Conservation (phyloP, 1,140 invertebrate genomes). For the Anthonomus grandis region DNA sequence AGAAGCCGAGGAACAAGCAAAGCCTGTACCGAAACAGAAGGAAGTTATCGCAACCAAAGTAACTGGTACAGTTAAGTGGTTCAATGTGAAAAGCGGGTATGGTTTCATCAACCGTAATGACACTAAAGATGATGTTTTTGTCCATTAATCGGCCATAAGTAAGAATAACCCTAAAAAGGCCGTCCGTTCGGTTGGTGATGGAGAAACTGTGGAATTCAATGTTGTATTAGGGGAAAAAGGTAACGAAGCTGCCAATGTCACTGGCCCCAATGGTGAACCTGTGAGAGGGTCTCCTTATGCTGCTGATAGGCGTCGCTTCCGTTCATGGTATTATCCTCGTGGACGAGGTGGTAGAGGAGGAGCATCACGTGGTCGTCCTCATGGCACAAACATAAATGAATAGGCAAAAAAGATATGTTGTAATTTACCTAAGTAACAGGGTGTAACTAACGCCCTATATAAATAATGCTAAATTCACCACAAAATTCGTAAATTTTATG, state of each 20-base stretch:
- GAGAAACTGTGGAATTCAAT: conserved; percentile 98
- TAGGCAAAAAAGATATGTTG: no score
- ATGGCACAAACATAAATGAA: no score
- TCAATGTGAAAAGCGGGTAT: conserved; percentile 99
- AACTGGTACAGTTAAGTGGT: conserved; percentile 94
- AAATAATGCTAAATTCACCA: no score
- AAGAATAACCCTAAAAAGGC: conserved; percentile 98
- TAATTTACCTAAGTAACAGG: no score
- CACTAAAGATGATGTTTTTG: conserved; percentile 99
- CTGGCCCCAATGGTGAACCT: conserved; percentile 86
- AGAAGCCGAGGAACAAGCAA: conserved; percentile 64
- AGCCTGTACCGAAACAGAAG: conserved; percentile 57
- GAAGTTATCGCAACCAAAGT: conserved; percentile 79
- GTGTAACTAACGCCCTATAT: no score
- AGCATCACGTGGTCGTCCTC: conserved; percentile 11
- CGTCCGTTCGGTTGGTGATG: conserved; percentile 96
- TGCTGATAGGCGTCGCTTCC: conserved; percentile 82
- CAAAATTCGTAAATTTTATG: no score
- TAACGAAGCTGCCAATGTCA: conserved; percentile 95
- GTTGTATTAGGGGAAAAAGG: conserved; percentile 99
- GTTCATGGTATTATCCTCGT: conserved; percentile 57
- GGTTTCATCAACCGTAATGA: conserved; percentile 99
- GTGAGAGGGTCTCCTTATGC: conserved; percentile 96
- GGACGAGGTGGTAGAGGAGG: conserved; percentile 39
- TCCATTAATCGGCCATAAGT: conserved; percentile 95